phyloP scores from a whole-genome alignment of 1,140 invertebrate genomes.

The Drosophila biarmipes region DNA sequence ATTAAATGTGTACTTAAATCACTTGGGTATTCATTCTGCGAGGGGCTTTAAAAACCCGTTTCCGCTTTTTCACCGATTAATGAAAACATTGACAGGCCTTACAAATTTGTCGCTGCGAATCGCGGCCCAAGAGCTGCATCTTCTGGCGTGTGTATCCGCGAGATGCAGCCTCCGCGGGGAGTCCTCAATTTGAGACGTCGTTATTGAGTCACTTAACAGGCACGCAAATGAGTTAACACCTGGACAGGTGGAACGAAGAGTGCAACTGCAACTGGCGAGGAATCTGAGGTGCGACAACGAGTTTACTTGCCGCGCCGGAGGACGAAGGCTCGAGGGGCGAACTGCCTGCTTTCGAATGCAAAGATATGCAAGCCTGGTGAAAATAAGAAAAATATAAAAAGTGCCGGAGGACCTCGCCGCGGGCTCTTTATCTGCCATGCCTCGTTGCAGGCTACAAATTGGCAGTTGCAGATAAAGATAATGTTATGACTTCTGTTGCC shows the following conservation, averaged over 20 bases:
- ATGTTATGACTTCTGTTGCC: slow-evolving; percentile 68
- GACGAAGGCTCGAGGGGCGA: slow-evolving; percentile 12
- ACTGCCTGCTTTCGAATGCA: slow-evolving; percentile 59
- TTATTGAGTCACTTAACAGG: slow-evolving; percentile 77
- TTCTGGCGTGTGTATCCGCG: not conserved
- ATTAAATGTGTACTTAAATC: no score
- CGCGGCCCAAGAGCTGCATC: slow-evolving; percentile 11
- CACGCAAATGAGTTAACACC: slow-evolving; percentile 79
- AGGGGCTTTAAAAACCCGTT: slow-evolving; percentile 7
- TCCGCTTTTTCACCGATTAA: slow-evolving; percentile 6
- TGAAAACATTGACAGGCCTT: slow-evolving; percentile 52
- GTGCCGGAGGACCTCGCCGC: not conserved
- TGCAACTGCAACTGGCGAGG: not conserved
- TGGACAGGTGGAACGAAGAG: slow-evolving; percentile 39
- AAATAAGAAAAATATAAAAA: slow-evolving; percentile 6
- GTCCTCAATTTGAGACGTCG: slow-evolving; percentile 68
- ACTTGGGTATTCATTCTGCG: not conserved
- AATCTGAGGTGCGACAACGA: slow-evolving; percentile 20
- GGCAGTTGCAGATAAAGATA: slow-evolving; percentile 78
- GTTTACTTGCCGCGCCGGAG: slow-evolving; percentile 16
- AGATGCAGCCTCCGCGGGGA: slow-evolving; percentile 55
- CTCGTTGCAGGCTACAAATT: slow-evolving; percentile 65
- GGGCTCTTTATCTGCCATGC: slow-evolving; percentile 52
- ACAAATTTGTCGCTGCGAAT: slow-evolving; percentile 68
- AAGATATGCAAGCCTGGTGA: slow-evolving; percentile 64